Evolutionary conservation across 2,113 vertebrate species (phyloP).

Genomic region (Sinocyclocheilus anshuiensis): DNA sequence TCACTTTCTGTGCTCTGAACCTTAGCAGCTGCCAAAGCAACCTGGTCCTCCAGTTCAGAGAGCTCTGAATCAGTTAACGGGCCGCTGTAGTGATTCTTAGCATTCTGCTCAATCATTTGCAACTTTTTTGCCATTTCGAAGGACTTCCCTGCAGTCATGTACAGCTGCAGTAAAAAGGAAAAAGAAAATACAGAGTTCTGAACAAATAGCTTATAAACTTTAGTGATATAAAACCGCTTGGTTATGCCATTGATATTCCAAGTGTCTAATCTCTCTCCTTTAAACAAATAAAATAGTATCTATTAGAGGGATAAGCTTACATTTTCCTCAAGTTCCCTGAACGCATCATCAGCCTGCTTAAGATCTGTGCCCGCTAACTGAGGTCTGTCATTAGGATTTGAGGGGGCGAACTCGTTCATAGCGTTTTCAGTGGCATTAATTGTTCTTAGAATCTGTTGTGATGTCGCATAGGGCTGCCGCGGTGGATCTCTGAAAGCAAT

Average conservation of each 20-base stretch:
- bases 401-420: conserved; percentile 72
- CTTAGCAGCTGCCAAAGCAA: conserved; percentile 76
- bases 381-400: conserved; percentile 67
- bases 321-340: conserved; percentile 82
- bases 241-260: background rate
- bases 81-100: conserved; percentile 62
- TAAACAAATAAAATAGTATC: conserved; percentile 40
- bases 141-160: conserved; percentile 74
- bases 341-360: conserved; percentile 76
- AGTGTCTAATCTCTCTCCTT: background rate
- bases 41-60: conserved; percentile 87
- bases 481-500: conserved; percentile 79
- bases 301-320: conserved; percentile 70
- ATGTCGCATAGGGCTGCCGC: conserved; percentile 85
- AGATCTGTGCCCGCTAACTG: conserved; percentile 69
- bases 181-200: background rate
- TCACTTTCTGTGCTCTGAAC: conserved; percentile 84
- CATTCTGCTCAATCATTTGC: conserved; percentile 66
- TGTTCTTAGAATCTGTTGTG: conserved; percentile 82
- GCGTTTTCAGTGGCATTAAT: conserved; percentile 82
- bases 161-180: conserved; percentile 73
- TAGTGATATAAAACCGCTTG: background rate
- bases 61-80: conserved; percentile 82
- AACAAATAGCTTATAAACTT: background rate
- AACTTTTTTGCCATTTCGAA: conserved; percentile 66